Evolutionary conservation across 2,113 vertebrate genomes (phyloP).

Genomic region (Lamprologus lemairii): DNA sequence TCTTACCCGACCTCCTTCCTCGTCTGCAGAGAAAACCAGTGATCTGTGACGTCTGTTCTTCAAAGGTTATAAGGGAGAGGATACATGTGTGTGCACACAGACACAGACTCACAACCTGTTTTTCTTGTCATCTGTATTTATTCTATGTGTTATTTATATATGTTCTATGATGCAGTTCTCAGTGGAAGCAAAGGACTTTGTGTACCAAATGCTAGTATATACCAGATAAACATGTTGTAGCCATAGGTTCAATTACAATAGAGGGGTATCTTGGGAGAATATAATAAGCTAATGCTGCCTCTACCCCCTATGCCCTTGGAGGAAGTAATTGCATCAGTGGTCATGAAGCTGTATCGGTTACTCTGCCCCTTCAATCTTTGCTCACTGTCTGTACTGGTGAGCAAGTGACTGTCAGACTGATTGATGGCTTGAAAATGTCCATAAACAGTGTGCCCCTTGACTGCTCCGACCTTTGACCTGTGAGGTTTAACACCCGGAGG

Average conservation of each 20-base stretch:
- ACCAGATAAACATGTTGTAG: not conserved
- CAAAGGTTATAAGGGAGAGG: conserved; percentile 15
- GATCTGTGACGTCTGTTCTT: conserved; percentile 34
- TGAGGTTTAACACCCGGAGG: not conserved
- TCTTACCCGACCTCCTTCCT: not conserved
- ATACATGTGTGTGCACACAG: not conserved
- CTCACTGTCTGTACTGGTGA: not conserved
- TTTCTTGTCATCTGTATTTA: not conserved
- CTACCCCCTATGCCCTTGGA: conserved; percentile 6
- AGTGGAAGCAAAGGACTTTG: not conserved
- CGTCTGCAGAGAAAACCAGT: conserved; percentile 16
- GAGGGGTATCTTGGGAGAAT: not conserved
- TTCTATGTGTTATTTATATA: not conserved
- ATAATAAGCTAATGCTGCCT: conserved; percentile 10
- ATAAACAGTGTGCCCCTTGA: conserved; percentile 15
- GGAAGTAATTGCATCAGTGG: conserved; percentile 48
- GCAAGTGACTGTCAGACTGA: conserved; percentile 26
- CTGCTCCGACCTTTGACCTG: conserved; percentile 36
- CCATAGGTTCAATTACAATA: not conserved
- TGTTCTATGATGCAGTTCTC: not conserved
- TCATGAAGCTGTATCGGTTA: conserved; percentile 23
- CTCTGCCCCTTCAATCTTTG: conserved; percentile 1
- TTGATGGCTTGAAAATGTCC: conserved; percentile 35
- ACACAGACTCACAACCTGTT: not conserved
- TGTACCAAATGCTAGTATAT: not conserved